Percentiles rank a stretch among this genome's conserved stretches.
phyloP scores from a whole-genome alignment of 2,113 vertebrate species.

The Hipposideros armiger region DNA sequence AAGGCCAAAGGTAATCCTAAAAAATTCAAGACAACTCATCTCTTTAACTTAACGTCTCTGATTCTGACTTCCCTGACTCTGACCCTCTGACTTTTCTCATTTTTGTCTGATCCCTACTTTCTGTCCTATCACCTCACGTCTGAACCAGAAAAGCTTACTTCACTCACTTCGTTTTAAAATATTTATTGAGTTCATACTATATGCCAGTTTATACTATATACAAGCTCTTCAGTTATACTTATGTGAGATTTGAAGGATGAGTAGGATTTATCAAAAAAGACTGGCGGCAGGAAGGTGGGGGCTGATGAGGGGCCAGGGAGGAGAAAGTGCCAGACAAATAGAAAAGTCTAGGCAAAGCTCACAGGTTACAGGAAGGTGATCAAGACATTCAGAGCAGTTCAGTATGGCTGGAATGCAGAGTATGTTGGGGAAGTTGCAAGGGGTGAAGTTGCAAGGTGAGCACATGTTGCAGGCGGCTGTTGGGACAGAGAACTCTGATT shows the following conservation, averaged over 20 bases:
- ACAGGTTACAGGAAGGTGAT: background rate
- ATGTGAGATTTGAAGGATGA: background rate
- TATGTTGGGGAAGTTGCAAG: background rate
- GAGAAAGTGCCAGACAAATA: background rate
- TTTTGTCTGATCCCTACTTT: conserved; percentile 43
- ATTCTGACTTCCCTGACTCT: background rate
- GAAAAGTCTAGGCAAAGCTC: background rate
- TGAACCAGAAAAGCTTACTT: background rate
- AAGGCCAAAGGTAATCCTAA: conserved; percentile 13
- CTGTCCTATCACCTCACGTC: background rate
- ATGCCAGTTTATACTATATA: background rate
- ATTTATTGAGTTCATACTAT: background rate
- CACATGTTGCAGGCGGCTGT: background rate
- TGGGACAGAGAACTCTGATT: background rate
- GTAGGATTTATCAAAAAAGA: background rate
- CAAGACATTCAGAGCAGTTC: background rate
- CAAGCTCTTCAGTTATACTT: background rate
- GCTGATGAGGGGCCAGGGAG: background rate
- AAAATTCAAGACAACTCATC: conserved; percentile 30
- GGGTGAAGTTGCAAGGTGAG: background rate
- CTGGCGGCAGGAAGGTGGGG: background rate
- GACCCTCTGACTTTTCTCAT: background rate
- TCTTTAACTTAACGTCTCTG: conserved; percentile 18
- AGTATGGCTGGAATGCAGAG: background rate
- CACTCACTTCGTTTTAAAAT: background rate